Evolutionary conservation across 2,888 invertebrate species (phyloP).

Genomic region (Amiota minor): DNA sequence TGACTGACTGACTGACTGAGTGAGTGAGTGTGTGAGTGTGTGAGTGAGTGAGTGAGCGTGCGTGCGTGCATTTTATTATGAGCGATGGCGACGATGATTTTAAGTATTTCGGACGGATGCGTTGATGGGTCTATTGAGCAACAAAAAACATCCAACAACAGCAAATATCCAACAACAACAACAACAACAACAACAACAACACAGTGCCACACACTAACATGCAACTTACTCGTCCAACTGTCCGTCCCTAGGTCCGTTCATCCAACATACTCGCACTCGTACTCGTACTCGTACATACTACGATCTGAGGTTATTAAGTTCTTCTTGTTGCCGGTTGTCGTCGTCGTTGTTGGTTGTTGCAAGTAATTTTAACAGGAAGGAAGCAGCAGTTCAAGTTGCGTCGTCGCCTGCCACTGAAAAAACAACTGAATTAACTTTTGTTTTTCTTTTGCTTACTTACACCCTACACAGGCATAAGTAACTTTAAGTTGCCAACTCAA

Average conservation of each 20-base stretch:
- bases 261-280: not conserved
- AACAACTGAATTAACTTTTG: too few species aligned
- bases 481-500: too few species aligned
- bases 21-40: not conserved
- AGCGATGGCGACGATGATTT: constrained; percentile 25
- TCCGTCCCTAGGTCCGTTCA: constrained; percentile 23
- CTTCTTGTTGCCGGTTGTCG: constrained; percentile 35
- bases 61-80: constrained; percentile 65
- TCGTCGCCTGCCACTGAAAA: too few species aligned
- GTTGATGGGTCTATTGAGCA: constrained; percentile 20
- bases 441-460: too few species aligned
- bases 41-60: constrained; percentile 35
- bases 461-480: too few species aligned
- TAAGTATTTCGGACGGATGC: constrained; percentile 40
- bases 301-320: too few species aligned
- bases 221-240: not conserved
- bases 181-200: constrained; percentile 29
- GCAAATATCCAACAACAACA: constrained; percentile 36
- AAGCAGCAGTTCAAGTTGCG: too few species aligned
- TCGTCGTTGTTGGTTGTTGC: constrained; percentile 30
- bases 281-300: too few species aligned
- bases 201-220: too few species aligned
- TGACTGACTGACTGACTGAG: not conserved
- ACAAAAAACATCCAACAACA: constrained; percentile 27
- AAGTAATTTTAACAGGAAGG: too few species aligned